A percentile compares a stretch with the other conserved stretches of the same genome.
Evolutionary conservation across 2,888 invertebrate genomes (phyloP).

Genomic region (Bimastos eiseni): DNA sequence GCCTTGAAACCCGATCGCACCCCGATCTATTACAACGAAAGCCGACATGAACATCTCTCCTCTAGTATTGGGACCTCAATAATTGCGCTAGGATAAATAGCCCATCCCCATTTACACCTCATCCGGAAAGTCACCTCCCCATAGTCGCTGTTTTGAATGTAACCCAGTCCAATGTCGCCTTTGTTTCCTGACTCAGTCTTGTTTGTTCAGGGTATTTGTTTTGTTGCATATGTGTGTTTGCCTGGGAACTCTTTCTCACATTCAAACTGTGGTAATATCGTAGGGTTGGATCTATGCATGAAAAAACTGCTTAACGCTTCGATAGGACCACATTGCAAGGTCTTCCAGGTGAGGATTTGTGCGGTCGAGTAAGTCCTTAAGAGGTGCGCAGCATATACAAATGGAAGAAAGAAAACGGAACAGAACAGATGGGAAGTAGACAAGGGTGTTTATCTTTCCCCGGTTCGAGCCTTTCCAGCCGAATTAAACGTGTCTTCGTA

Average conservation of each 20-base stretch:
- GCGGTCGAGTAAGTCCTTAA: background rate
- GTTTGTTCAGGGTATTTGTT: background rate
- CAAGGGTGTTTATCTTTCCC: background rate
- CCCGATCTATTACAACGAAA: background rate
- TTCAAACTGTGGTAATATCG: background rate
- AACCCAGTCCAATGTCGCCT: no score
- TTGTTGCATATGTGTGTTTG: background rate
- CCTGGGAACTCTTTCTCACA: background rate
- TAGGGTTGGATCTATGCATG: background rate
- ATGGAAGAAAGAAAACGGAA: background rate
- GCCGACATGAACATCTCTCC: background rate
- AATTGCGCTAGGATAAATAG: background rate
- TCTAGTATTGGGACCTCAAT: background rate
- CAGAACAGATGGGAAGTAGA: background rate
- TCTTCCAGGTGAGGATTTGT: background rate
- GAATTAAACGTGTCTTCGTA: background rate
- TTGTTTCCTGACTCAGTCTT: background rate
- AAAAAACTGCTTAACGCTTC: no score
- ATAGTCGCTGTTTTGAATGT: background rate
- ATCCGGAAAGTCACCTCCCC: background rate
- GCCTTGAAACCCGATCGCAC: background rate
- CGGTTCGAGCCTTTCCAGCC: background rate
- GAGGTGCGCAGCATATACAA: background rate
- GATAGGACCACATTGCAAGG: background rate
- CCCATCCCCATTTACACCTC: background rate